Percentiles rank a stretch among this genome's conserved stretches.
Conservation (phyloP, 2,797 vertebrate species). For the Malurus leucopterus region DNA sequence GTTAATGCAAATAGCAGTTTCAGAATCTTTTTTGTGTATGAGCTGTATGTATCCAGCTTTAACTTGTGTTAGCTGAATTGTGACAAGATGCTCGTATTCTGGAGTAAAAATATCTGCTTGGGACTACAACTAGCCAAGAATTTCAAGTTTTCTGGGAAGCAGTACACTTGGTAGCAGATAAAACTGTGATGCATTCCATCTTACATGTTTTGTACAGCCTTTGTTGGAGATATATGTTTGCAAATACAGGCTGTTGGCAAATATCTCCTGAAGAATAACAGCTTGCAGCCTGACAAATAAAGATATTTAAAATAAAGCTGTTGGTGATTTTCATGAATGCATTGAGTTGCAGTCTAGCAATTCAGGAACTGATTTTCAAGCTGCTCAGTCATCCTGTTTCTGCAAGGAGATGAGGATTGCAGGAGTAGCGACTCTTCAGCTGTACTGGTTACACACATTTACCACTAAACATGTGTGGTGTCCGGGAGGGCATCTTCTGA, state of each 20-base stretch:
- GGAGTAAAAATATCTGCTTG: background rate
- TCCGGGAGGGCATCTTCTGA: background rate
- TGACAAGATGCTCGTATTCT: background rate
- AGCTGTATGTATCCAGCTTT: background rate
- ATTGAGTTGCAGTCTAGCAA: background rate
- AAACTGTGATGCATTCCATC: background rate
- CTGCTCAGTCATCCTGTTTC: background rate
- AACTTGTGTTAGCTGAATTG: background rate
- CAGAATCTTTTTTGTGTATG: background rate
- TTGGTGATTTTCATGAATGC: background rate
- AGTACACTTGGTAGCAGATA: background rate
- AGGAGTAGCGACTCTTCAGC: background rate
- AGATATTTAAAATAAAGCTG: background rate
- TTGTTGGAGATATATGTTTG: background rate
- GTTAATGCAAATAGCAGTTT: background rate
- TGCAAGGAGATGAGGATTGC: background rate
- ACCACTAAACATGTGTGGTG: rapidly evolving
- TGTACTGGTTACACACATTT: background rate
- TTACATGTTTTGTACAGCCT: background rate
- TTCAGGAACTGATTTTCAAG: background rate
- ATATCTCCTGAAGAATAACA: background rate
- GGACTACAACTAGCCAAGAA: background rate
- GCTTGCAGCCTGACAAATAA: background rate
- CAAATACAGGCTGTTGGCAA: background rate
- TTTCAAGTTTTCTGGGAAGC: background rate